phyloP scores from a whole-genome alignment of 1,140 invertebrate genomes.

The Sycophila sp. region DNA sequence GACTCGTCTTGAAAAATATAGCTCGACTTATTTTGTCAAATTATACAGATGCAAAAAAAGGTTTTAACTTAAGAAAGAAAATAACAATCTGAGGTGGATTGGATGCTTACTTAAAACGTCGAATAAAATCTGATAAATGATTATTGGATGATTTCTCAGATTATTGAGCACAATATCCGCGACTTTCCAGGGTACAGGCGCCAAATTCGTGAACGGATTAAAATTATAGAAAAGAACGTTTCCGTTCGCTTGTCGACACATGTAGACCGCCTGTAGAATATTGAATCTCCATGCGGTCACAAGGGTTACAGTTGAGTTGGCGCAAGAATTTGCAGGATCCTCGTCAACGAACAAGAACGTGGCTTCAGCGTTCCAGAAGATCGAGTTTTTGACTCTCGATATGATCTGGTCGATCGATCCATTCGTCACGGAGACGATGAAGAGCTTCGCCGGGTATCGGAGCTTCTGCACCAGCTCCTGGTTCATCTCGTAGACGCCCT shows the following conservation, averaged over 20 bases:
- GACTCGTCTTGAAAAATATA: too few species aligned
- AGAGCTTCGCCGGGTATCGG: neutral
- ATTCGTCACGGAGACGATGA: neutral
- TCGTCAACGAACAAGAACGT: neutral
- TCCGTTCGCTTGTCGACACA: neutral
- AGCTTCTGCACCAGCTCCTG: neutral
- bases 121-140: neutral
- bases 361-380: neutral
- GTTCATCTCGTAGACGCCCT: neutral
- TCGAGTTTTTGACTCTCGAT: too few species aligned
- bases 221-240: neutral
- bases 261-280: neutral
- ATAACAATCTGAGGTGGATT: too few species aligned
- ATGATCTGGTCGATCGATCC: too few species aligned
- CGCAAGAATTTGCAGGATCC: neutral
- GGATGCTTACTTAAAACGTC: neutral
- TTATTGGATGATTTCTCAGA: neutral
- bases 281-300: neutral
- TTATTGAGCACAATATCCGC: neutral
- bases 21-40: too few species aligned
- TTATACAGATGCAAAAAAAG: too few species aligned
- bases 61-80: too few species aligned
- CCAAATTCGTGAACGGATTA: neutral
- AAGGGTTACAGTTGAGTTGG: neutral
- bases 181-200: neutral